Base-by-base conservation (phyloP, 1,140 invertebrate species). In the Alviniconcha marisindica region DNA sequence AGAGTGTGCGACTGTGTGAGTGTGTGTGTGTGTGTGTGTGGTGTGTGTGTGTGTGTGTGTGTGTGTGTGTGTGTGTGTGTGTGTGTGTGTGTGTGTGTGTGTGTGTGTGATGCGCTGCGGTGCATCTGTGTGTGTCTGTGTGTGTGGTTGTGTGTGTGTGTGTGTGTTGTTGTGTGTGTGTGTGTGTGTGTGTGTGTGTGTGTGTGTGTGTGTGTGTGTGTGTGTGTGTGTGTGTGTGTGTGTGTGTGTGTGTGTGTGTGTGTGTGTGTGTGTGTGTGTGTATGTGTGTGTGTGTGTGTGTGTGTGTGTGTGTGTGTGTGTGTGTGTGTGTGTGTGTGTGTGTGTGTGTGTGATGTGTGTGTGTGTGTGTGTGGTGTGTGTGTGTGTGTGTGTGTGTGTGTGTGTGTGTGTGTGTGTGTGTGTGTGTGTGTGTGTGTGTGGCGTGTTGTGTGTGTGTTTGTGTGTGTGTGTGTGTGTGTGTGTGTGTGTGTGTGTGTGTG, bases 131-230 rank as follows among this genome's bases (percentile, higher is more conserved):
- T n/a, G n/a, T n/a, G n/a, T n/a, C n/a, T n/a, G n/a, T n/a, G n/a
- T n/a, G n/a, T n/a, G n/a, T n/a, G n/a, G n/a, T n/a, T n/a, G n/a
- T n/a, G n/a, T n/a, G n/a, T n/a, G n/a, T n/a, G n/a, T n/a, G n/a
- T n/a, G n/a, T n/a, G n/a, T n/a, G n/a, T n/a, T n/a, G n/a, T n/a
- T n/a, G n/a, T n/a, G n/a, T n/a, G n/a, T n/a, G n/a, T n/a, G 12
- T 28, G 10, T 69, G 66, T 69, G 66, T 10, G 10, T 14, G 12
- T 69, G 10, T 69, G 66, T 69, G 66, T 69, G 33, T 69, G 66
- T 69, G 66, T 69, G 66, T 69, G 66, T 69, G 33, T 69, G 66
- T 69, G 66, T 69, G 66, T 69, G 66, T 69, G 66, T 69, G 66
- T 69, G 33, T 69, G 66, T 69, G 66, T 69, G 66, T 69, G 33